Conservation (phyloP, 2,113 vertebrate genomes). For the Pterocles orientalis region DNA sequence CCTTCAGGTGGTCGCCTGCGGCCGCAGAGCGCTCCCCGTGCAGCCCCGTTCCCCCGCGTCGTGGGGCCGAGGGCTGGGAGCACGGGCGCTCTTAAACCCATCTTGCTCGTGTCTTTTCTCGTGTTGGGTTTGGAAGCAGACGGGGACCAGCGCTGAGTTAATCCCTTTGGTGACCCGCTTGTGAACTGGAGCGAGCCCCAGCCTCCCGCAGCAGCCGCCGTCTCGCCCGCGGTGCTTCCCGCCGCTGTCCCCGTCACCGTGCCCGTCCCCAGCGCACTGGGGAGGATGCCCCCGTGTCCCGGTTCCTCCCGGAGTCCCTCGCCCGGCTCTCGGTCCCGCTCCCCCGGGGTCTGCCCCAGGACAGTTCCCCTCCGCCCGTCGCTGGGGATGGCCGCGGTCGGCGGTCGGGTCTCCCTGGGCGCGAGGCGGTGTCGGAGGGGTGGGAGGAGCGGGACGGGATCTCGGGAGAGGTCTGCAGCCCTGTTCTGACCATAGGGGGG, state of each 20-base stretch:
- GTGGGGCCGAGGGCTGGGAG: neutral
- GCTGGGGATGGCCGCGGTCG: too few relatives aligned
- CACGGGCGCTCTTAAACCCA: neutral
- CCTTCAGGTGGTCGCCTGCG: neutral
- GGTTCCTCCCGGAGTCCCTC: neutral
- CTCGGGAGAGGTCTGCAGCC: neutral
- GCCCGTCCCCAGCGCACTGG: neutral
- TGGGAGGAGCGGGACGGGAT: neutral
- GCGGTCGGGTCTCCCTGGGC: too few relatives aligned
- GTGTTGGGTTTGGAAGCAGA: neutral
- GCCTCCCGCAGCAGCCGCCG: neutral
- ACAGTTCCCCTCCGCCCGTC: too few relatives aligned
- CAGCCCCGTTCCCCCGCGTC: neutral
- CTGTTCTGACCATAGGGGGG: neutral
- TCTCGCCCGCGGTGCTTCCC: neutral
- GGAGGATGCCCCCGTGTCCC: rapidly evolving
- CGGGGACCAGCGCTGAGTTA: neutral
- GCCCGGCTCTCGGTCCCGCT: too few relatives aligned
- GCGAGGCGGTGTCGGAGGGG: rapidly evolving
- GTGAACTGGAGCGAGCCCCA: conserved; percentile 66
- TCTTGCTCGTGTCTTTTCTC: neutral
- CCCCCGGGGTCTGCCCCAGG: neutral
- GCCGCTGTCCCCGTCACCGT: neutral
- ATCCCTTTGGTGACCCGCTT: conserved; percentile 56
- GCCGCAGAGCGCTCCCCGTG: rapidly evolving